phyloP scores from a whole-genome alignment of 1,140 invertebrate genomes.

The Metaphire vulgaris region DNA sequence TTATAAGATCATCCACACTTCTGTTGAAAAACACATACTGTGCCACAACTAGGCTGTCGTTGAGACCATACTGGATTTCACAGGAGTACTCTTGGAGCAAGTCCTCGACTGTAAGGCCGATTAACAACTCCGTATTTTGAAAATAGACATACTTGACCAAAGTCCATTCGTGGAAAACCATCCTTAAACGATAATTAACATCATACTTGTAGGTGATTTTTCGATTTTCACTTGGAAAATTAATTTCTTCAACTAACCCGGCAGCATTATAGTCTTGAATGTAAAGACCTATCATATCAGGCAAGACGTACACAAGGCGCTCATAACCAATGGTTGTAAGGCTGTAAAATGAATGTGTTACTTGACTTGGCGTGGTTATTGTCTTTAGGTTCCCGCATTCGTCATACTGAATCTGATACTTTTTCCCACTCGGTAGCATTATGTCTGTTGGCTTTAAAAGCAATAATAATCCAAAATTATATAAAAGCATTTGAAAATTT shows the following conservation, averaged over 20 bases:
- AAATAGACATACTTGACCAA: conserved; percentile 69
- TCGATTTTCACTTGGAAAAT: conserved; percentile 81
- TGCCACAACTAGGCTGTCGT: conserved; percentile 3
- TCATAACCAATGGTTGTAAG: conserved; percentile 85
- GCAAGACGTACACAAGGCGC: conserved; percentile 74
- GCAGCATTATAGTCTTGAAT: conserved; percentile 82
- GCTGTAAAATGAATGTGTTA: conserved; percentile 78
- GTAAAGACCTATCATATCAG: conserved; percentile 61
- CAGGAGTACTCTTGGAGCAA: conserved; percentile 36
- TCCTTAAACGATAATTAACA: conserved; percentile 71
- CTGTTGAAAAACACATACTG: conserved; percentile 10
- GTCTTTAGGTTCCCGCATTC: conserved; percentile 75
- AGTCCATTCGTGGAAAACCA: conserved; percentile 73
- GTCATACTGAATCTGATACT: conserved; percentile 78
- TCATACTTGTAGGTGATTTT: conserved; percentile 82
- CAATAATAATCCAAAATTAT: background rate
- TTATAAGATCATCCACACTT: conserved; percentile 56
- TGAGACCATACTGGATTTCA: conserved; percentile 50
- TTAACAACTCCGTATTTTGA: conserved; percentile 55
- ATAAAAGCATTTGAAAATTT: no score
- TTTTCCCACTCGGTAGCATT: conserved; percentile 76
- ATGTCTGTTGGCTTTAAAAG: conserved; percentile 72
- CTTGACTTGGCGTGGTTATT: conserved; percentile 75
- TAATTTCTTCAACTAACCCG: conserved; percentile 74
- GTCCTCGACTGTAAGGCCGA: conserved; percentile 33